Evolutionary conservation across 2,113 vertebrate species (phyloP).

Genomic region (Hystrix cristata): DNA sequence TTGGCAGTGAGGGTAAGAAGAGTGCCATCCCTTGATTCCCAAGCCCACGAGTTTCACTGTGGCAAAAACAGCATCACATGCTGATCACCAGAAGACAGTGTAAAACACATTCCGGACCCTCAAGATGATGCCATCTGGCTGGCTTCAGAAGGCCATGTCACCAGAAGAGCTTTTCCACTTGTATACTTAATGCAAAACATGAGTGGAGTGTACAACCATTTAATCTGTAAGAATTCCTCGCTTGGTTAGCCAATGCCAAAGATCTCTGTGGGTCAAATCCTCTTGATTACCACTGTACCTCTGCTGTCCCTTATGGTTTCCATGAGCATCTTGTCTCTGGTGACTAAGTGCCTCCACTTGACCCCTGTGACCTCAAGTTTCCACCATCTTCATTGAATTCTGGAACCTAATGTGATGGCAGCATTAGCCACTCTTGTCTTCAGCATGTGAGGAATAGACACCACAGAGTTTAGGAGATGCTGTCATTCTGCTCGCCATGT

Average conservation of each 20-base stretch:
- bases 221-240: conserved; percentile 39
- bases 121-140: not conserved
- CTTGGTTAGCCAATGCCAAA: conserved; percentile 61
- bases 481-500: not conserved
- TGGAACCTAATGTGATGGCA: not conserved
- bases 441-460: not conserved
- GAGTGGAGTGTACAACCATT: not conserved
- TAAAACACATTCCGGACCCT: not conserved
- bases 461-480: not conserved
- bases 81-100: not conserved
- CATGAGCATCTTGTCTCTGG: conserved; percentile 33
- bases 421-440: not conserved
- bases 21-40: not conserved
- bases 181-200: not conserved
- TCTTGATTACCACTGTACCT: not conserved
- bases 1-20: not conserved
- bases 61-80: not conserved
- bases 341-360: conserved; percentile 59
- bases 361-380: conserved; percentile 14
- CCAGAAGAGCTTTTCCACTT: not conserved
- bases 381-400: conserved; percentile 26
- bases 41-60: not conserved
- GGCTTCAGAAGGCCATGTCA: not conserved
- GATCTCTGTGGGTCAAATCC: conserved; percentile 55
- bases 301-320: not conserved